These are phyloP conservation scores for Cancer borealis DNA, from an alignment of 2,888 invertebrate genomes.

Conservation along the genomic window DNA sequence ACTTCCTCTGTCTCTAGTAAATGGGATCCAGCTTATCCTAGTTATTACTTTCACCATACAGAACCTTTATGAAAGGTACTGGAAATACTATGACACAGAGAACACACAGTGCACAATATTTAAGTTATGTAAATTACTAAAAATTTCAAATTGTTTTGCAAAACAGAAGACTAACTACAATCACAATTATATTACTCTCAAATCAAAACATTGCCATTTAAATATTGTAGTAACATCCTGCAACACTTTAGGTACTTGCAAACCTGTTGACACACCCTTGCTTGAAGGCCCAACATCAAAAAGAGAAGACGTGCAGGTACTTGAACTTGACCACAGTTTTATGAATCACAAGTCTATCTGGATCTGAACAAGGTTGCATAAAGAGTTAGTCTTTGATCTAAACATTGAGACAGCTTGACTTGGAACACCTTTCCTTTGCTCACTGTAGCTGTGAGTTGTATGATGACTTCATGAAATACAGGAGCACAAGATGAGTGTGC, in stretches of 20 bases:
- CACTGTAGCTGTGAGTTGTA: slow-evolving; percentile 46
- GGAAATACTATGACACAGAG: slow-evolving; percentile 66
- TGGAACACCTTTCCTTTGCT: slow-evolving; percentile 36
- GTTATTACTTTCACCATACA: slow-evolving; percentile 62
- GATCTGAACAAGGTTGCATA: slow-evolving; percentile 44
- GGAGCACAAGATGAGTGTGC: slow-evolving; percentile 25
- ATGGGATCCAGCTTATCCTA: slow-evolving; percentile 58
- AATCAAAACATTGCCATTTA: slow-evolving; percentile 36
- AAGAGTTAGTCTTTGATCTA: slow-evolving; percentile 48
- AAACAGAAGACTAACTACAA: slow-evolving; percentile 48
- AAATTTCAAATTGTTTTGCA: slow-evolving; percentile 48
- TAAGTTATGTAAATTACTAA: slow-evolving; percentile 53
- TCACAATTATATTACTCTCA: slow-evolving; percentile 52
- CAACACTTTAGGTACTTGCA: slow-evolving; percentile 44
- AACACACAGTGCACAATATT: slow-evolving; percentile 64
- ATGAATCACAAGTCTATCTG: slow-evolving; percentile 49
- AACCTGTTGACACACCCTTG: slow-evolving; percentile 53
- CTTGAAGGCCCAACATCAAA: slow-evolving; percentile 52
- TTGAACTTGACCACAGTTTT: slow-evolving; percentile 52
- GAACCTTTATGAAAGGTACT: slow-evolving; percentile 66
- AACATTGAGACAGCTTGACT: slow-evolving; percentile 35
- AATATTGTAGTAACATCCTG: slow-evolving; percentile 44
- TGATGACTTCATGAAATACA: slow-evolving; percentile 49
- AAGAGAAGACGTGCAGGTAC: slow-evolving; percentile 58
- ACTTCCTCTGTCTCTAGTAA: slow-evolving; percentile 63